Base-by-base conservation (phyloP, 2,113 vertebrate genomes). In the Pangasianodon hypophthalmus region DNA sequence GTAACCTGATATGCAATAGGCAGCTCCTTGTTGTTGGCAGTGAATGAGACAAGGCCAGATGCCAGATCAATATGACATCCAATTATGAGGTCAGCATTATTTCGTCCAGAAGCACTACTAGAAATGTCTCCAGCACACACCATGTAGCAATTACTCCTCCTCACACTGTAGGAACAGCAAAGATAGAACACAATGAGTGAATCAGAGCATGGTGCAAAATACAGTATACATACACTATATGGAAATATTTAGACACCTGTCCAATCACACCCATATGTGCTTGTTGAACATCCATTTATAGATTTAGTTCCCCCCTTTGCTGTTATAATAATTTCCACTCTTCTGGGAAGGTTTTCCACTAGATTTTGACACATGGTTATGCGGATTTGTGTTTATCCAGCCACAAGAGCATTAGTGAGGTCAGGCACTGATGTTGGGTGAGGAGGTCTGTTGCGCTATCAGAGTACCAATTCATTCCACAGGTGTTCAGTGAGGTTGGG, bases 131-230 rank as follows among this genome's bases (percentile, higher is more conserved):
- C 97, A 82, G 96, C 97, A 93, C 97, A 99, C 81, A 99, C 97
- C 97, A 99, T 97, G 94, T 99, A 99, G 95, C 98, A 99, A 92
- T 99, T 99, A 92, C 97, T 97, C 89, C 98, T 97, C 91, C 98
- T 98, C 91, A 99, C 96, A 87, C 98, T 99, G 54, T 44, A 64
- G 29, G 62, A 85, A 84, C n/a, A 81, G 29, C 80, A 67, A 37
- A 44, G 18, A 87, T 32, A 54, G 3, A 73, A 86, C 19, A 83
- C 29, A 56, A 9, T 6, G 41, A 9, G 21, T 46, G 16, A 52
- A 50, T 48, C 24, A 52, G 21, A 81, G 50, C 11, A 90, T 6
- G 81, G 41, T n/a, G 26, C 69, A 29, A 91, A 87, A 77, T 37
- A 46, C 44, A 54, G 60, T 60, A 48, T 37, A 37, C 29, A 19